A percentile compares a stretch with the other conserved stretches of the same genome.
These are phyloP conservation scores for Galleria mellonella DNA, from an alignment of 1,140 invertebrate species.

Conservation along the genomic window DNA sequence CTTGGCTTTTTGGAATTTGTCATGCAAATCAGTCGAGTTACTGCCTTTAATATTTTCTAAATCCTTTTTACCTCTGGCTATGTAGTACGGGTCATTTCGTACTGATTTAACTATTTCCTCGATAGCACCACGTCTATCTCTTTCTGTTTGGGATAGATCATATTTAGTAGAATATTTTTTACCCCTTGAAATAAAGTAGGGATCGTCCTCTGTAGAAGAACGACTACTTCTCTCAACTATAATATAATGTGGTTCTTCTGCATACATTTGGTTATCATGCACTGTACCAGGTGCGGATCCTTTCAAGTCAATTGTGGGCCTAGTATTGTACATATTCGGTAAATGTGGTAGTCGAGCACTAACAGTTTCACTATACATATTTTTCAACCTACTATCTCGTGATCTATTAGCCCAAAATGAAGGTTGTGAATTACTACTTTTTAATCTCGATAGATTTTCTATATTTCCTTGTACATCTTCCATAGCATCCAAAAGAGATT, in stretches of 20 bases:
- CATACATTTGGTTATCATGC: slow-evolving; percentile 49
- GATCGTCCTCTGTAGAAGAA: slow-evolving; percentile 55
- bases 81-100: slow-evolving; percentile 62
- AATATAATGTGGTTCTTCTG: slow-evolving; percentile 60
- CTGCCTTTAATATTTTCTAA: slow-evolving; percentile 12
- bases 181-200: slow-evolving; percentile 57
- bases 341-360: slow-evolving; percentile 17
- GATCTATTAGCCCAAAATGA: slow-evolving; percentile 49
- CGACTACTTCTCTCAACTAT: slow-evolving; percentile 56
- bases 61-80: slow-evolving; percentile 59
- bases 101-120: slow-evolving; percentile 62
- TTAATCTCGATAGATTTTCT: slow-evolving; percentile 26
- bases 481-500: slow-evolving; percentile 36
- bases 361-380: slow-evolving; percentile 27
- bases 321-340: slow-evolving; percentile 2
- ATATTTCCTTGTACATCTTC: slow-evolving; percentile 36
- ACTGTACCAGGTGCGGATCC: slow-evolving; percentile 38
- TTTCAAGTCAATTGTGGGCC: slow-evolving; percentile 9
- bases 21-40: slow-evolving; percentile 22
- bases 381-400: slow-evolving; percentile 37
- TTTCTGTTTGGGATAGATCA: slow-evolving; percentile 24
- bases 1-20: slow-evolving; percentile 36
- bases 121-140: slow-evolving; percentile 49
- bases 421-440: slow-evolving; percentile 15
- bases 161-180: slow-evolving; percentile 42